Percentiles rank a stretch among this genome's conserved stretches.
phyloP scores from a whole-genome alignment of 2,797 vertebrate genomes.

The Pempheris klunzingeri region DNA sequence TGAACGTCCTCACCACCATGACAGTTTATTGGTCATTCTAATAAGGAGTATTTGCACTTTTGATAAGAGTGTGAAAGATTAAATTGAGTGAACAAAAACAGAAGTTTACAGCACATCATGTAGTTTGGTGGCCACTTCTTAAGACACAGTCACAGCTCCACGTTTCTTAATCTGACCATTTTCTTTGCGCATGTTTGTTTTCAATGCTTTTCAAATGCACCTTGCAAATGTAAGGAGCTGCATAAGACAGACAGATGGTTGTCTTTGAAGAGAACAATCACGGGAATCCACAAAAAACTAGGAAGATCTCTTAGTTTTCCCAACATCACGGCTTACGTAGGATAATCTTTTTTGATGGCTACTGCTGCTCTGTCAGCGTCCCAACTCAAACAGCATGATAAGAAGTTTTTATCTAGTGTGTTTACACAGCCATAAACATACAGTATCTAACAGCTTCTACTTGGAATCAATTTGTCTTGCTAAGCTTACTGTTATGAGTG shows the following conservation, averaged over 20 bases:
- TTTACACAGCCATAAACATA: conserved; percentile 63
- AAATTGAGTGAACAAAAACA: background rate
- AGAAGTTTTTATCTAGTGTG: conserved; percentile 51
- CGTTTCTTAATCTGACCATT: background rate
- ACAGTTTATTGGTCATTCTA: background rate
- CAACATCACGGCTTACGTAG: background rate
- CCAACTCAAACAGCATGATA: conserved; percentile 31
- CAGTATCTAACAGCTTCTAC: conserved; percentile 48
- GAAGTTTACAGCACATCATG: background rate
- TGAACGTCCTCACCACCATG: background rate
- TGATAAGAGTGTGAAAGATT: background rate
- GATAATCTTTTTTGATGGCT: conserved; percentile 26
- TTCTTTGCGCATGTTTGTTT: background rate
- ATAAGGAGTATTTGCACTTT: no score
- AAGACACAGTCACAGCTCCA: background rate
- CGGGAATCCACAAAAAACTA: background rate
- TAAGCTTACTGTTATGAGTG: conserved; percentile 52
- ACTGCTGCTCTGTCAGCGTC: conserved; percentile 43
- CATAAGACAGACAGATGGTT: background rate
- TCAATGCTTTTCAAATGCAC: background rate
- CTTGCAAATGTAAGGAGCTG: background rate
- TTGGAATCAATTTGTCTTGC: conserved; percentile 66
- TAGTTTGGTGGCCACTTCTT: background rate
- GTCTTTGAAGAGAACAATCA: background rate
- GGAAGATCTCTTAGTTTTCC: conserved; percentile 7